Evolutionary conservation across 2,113 vertebrate genomes (phyloP).

Genomic region (Sciurus niger): DNA sequence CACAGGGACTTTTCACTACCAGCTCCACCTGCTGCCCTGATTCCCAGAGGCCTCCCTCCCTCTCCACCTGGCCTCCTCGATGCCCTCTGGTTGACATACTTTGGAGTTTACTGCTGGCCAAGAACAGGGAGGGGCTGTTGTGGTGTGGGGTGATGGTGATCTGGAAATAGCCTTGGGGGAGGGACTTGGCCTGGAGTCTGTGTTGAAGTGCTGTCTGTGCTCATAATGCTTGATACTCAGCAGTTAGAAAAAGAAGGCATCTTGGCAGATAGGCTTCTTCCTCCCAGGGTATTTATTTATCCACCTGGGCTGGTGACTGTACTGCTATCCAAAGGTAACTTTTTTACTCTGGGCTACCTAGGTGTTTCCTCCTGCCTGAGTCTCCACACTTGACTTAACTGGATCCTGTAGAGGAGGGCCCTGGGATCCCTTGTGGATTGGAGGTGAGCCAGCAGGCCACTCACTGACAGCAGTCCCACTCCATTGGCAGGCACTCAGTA

Average conservation of each 20-base stretch:
- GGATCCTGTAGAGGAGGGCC: not conserved
- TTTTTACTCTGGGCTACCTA: not conserved
- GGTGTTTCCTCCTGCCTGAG: not conserved
- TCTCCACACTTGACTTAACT: not conserved
- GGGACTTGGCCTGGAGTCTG: slow-evolving; percentile 60
- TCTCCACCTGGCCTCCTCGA: slow-evolving; percentile 68
- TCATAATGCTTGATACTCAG: slow-evolving; percentile 2
- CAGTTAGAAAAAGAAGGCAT: not conserved
- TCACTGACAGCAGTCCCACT: not conserved
- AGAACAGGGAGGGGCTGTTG: slow-evolving; percentile 63
- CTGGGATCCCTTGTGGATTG: not conserved
- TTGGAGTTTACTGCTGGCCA: slow-evolving; percentile 59
- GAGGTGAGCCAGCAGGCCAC: not conserved
- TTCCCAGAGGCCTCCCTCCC: slow-evolving; percentile 64
- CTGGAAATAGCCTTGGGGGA: slow-evolving; percentile 81
- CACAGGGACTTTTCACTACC: slow-evolving; percentile 40
- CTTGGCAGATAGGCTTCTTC: not conserved
- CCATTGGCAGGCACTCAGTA: not conserved
- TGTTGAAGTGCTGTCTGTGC: not conserved
- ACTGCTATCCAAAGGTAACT: not conserved
- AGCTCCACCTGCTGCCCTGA: slow-evolving; percentile 68
- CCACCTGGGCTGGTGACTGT: not conserved
- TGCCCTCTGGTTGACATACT: slow-evolving; percentile 75
- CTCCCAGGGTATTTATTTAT: not conserved
- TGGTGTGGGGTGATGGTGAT: slow-evolving; percentile 58